Evolutionary conservation across 2,113 vertebrate genomes (phyloP).

Genomic region (Prinia subflava): DNA sequence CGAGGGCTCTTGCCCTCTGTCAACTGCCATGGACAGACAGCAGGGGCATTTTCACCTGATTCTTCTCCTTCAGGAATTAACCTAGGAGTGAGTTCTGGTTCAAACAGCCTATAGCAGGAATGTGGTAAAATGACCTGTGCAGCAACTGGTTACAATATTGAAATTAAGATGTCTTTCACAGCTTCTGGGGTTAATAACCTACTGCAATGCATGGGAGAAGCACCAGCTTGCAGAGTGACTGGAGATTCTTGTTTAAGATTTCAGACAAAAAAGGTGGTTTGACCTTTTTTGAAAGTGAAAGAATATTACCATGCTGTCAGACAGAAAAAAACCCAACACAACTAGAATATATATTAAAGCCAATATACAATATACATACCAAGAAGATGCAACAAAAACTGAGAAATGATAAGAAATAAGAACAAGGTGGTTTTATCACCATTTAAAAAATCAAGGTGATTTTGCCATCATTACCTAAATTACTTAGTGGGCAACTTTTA

Average conservation of each 20-base stretch:
- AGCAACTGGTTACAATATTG: neutral
- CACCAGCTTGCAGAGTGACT: neutral
- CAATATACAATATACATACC: neutral
- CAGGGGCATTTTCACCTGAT: rapidly evolving
- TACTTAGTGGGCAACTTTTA: neutral
- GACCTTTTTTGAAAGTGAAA: neutral
- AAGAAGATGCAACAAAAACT: neutral
- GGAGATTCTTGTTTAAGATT: neutral
- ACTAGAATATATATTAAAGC: neutral
- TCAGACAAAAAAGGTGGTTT: neutral
- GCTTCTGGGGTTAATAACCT: neutral
- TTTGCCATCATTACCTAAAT: neutral
- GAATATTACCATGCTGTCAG: neutral
- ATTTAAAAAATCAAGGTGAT: neutral
- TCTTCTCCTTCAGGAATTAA: neutral
- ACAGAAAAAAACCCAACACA: neutral
- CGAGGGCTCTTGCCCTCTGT: neutral
- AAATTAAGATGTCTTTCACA: neutral
- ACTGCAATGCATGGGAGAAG: neutral
- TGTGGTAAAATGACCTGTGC: neutral
- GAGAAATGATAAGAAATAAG: neutral
- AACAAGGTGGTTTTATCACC: neutral
- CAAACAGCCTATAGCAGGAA: neutral
- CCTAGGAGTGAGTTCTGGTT: neutral
- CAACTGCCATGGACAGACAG: neutral